Base-by-base conservation (phyloP, 35 echinoderm and acorn worm species). In the Strongylocentrotus purpuratus region DNA sequence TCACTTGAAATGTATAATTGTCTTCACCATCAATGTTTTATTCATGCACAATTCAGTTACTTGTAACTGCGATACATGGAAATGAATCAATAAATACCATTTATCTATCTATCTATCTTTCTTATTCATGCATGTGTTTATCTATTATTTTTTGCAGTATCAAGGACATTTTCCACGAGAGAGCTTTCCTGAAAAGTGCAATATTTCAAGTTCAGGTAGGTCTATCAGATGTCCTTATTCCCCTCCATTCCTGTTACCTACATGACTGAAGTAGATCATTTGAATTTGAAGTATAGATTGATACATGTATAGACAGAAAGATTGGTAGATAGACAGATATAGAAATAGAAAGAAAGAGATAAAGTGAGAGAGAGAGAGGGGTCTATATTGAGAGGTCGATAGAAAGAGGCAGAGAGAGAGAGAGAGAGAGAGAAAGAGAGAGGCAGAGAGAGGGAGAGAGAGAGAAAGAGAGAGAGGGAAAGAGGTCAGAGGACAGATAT, bases 171-270 rank as follows among this genome's bases (percentile, higher is more conserved):
- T 98, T 97, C 95, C 98, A 99, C 90, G 97, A 98, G 65, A 97
- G 97, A 86, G 98, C 98, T 13, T 99, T 97, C 92, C 91, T 99
- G 92, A 99, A 97, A 94, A 97, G 96, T 97, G 98, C 96, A 94
- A 97, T 99, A n/a, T 99, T 99, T 85, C 96, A 97, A 96, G 98
- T 99, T 15, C 98, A 99, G 98, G 98, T 99, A 47, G 61, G 95
- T 96, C 31, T 0, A 15, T 18, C 86, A 20, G 25, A 31, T 33
- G 31, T 95, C 9, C 85, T 52, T 86, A 15, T 52, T 8, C 33
- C 85, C 0, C 14, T 95, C 85, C 0, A 11, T 33, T 6, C 0
- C 25, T 86, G 1, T 86, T 86, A 7, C 85, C 12, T 86, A 28
- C 85, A 86, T 86, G 25, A 33, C 17, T n/a, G n/a, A n/a, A n/a